These are phyloP conservation scores for Drosophila erecta DNA, from an alignment of 1,140 invertebrate species.

Conservation along the genomic window DNA sequence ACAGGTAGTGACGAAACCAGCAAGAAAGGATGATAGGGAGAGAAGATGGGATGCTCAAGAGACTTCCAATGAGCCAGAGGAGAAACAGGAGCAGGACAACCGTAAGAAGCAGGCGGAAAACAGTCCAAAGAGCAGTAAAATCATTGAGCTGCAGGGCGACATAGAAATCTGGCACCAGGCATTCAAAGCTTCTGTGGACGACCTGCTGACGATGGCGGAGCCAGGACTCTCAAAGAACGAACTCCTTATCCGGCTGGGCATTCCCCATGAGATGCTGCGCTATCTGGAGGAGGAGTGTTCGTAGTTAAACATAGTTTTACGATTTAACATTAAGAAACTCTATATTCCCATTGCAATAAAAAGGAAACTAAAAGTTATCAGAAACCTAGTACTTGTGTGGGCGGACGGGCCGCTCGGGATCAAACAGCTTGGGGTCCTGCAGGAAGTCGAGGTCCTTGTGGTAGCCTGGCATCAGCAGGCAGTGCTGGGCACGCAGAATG, in stretches of 20 bases:
- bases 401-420: constrained; percentile 92
- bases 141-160: constrained; percentile 48
- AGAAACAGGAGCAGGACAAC: not conserved
- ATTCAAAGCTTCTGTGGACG: constrained; percentile 54
- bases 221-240: constrained; percentile 29
- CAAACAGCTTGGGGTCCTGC: constrained; percentile 94
- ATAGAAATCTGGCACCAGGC: constrained; percentile 61
- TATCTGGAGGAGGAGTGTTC: constrained; percentile 66
- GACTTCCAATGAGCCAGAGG: not conserved
- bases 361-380: constrained; percentile 31
- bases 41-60: not conserved
- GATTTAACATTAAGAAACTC: constrained; percentile 41
- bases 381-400: constrained; percentile 90
- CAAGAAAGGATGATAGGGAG: not conserved
- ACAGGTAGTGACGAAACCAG: not conserved
- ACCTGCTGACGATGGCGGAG: constrained; percentile 46
- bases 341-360: constrained; percentile 58
- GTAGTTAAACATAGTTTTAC: not conserved
- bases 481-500: constrained; percentile 89
- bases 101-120: not conserved
- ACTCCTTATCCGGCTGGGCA: constrained; percentile 45
- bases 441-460: constrained; percentile 91
- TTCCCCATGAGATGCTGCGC: constrained; percentile 57
- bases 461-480: constrained; percentile 91
- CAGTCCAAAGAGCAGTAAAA: constrained; percentile 22